phyloP scores from a whole-genome alignment of 2,113 vertebrate species.

The Synchiropus splendidus region DNA sequence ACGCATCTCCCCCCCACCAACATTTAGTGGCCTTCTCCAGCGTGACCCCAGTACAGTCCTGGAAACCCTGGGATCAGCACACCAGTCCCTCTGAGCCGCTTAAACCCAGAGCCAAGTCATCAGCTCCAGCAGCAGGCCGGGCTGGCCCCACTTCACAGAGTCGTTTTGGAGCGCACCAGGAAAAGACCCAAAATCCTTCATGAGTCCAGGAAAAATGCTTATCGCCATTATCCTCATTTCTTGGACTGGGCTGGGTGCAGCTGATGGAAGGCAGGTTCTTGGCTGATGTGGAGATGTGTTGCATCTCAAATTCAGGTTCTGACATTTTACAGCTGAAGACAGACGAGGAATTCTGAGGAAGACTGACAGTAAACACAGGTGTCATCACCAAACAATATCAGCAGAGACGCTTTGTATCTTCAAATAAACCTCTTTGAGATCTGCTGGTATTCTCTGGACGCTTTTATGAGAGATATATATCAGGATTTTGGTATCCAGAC shows the following conservation, averaged over 20 bases:
- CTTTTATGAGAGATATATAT: too few relatives aligned
- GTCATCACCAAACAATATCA: too few relatives aligned
- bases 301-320: too few relatives aligned
- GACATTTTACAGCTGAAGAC: too few relatives aligned
- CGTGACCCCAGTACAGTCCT: conserved; percentile 41
- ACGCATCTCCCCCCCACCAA: too few relatives aligned
- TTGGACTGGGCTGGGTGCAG: conserved; percentile 20
- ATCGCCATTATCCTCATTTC: conserved; percentile 28
- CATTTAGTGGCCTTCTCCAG: too few relatives aligned
- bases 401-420: too few relatives aligned
- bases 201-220: conserved; percentile 27
- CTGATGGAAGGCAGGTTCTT: conserved; percentile 22
- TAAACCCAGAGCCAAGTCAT: conserved; percentile 40
- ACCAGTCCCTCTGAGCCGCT: conserved; percentile 34
- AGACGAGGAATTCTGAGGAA: too few relatives aligned
- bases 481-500: too few relatives aligned
- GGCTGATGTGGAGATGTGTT: conserved; percentile 4
- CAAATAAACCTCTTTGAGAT: too few relatives aligned
- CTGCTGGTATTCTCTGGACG: too few relatives aligned
- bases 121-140: conserved; percentile 38
- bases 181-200: conserved; percentile 28
- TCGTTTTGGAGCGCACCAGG: conserved; percentile 24
- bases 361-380: too few relatives aligned
- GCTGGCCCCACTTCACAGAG: conserved; percentile 40
- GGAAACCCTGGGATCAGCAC: conserved; percentile 25